Evolutionary conservation across 1,140 invertebrate species (phyloP), one percentile per base, ranked within the genome.

Genomic region (Pararge aegeria): DNA sequence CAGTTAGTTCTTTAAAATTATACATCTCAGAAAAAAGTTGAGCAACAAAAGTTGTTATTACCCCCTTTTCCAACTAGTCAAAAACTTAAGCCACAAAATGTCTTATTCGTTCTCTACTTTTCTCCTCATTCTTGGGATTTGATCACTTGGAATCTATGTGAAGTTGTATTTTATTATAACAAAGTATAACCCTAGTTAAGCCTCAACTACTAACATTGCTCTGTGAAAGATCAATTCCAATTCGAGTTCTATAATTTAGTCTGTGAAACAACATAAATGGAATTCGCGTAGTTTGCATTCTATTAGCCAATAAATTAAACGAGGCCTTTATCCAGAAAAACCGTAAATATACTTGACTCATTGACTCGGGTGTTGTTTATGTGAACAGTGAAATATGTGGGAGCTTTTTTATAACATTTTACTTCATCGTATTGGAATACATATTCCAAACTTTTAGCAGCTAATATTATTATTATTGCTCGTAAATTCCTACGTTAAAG

Each of bases 131-230:
- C n/a, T n/a, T n/a, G n/a, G n/a, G n/a, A n/a, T n/a, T n/a, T n/a
- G n/a, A n/a, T n/a, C n/a, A n/a, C n/a, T n/a, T n/a, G n/a, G n/a
- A 78, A 84, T 83, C 73, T 73, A 68, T 73, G 77, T 75, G 74
- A 79, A 87, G 83, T 87, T 87, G 80, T 78, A 87, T 87, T 87
- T 85, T 85, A 82, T 83, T 81, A 87, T 80, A 73, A 78, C 75
- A 74, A 75, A n/a, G n/a, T 71, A 75, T 60, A 68, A 59, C 80
- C 75, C 71, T n/a, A n/a, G n/a, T 80, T 76, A 62, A 79, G 72
- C 72, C 61, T 66, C 61, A 72, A 82, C 79, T 78, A 73, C 71
- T 79, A 83, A 80, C 68, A 73, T 70, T 70, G 73, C 61, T 79
- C 78, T 73, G 68, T 72, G 53, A 67, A 65, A 68, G 70, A 67